Evolutionary conservation across 2,797 vertebrate genomes (phyloP).

Genomic region (Scolopax rusticola): DNA sequence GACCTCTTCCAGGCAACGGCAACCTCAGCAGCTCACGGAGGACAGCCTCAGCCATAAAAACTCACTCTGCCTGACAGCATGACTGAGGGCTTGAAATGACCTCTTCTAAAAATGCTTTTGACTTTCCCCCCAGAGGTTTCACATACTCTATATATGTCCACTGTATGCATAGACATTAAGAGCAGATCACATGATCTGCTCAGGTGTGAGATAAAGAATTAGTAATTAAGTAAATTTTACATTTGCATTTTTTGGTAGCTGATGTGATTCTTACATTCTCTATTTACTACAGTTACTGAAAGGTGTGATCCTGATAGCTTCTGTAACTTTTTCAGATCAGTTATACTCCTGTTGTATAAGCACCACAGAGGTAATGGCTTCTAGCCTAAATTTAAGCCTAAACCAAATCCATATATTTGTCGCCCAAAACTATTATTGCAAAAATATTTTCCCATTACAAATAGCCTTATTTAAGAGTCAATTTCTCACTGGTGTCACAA

Average conservation of each 20-base stretch:
- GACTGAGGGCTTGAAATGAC: neutral
- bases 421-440: neutral
- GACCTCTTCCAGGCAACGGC: neutral
- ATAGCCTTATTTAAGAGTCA: neutral
- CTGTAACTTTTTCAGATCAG: neutral
- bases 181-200: neutral
- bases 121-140: neutral
- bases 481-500: neutral
- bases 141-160: neutral
- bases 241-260: neutral
- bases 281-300: neutral
- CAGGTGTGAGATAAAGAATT: neutral
- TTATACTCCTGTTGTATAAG: neutral
- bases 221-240: neutral
- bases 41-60: neutral
- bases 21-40: neutral
- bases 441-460: constrained; percentile 6
- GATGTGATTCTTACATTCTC: neutral
- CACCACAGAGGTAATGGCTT: neutral
- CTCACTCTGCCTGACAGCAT: neutral
- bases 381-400: neutral
- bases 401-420: neutral
- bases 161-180: neutral
- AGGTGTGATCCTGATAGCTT: neutral
- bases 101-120: neutral